phyloP scores from a whole-genome alignment of 2,888 invertebrate species.

The Pyrrhia umbra region DNA sequence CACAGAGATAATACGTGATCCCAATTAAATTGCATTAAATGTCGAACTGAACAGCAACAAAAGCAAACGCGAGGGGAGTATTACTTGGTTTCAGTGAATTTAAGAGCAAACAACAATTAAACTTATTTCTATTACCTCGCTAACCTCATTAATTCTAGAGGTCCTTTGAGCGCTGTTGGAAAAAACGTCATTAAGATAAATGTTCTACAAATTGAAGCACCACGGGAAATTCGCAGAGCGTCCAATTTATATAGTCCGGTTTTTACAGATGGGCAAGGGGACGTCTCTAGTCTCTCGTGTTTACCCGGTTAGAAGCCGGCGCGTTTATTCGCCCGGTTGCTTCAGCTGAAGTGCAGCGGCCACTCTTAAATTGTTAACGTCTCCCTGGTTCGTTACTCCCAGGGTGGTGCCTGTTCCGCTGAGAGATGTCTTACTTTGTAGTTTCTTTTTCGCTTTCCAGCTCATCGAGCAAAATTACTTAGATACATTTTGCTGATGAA shows the following conservation, averaged over 20 bases:
- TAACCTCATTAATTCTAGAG: slow-evolving; percentile 67
- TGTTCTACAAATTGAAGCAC: slow-evolving; percentile 61
- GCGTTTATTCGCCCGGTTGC: slow-evolving; percentile 80
- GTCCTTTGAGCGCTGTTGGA: slow-evolving; percentile 64
- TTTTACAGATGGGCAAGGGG: slow-evolving; percentile 61
- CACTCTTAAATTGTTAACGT: slow-evolving; percentile 83
- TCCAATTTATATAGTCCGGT: slow-evolving; percentile 69
- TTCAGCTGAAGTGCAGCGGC: slow-evolving; percentile 75
- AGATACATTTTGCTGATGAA: slow-evolving; percentile 29
- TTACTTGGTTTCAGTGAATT: slow-evolving; percentile 32
- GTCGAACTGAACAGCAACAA: slow-evolving; percentile 41
- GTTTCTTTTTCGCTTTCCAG: slow-evolving; percentile 58
- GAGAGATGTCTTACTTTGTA: slow-evolving; percentile 64
- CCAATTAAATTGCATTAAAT: slow-evolving; percentile 54
- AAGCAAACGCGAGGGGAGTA: slow-evolving; percentile 20
- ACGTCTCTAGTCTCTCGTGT: slow-evolving; percentile 67
- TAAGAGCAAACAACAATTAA: slow-evolving; percentile 59
- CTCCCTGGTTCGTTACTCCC: slow-evolving; percentile 70
- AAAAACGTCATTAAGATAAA: slow-evolving; percentile 69
- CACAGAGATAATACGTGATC: slow-evolving; percentile 42
- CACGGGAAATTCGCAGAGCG: slow-evolving; percentile 61
- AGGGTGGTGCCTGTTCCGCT: slow-evolving; percentile 56
- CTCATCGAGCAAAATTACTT: slow-evolving; percentile 58
- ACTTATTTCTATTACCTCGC: slow-evolving; percentile 65
- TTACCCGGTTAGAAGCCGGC: slow-evolving; percentile 71